Conservation (phyloP, 2,113 vertebrate species). For the Brachypteracias leptosomus region DNA sequence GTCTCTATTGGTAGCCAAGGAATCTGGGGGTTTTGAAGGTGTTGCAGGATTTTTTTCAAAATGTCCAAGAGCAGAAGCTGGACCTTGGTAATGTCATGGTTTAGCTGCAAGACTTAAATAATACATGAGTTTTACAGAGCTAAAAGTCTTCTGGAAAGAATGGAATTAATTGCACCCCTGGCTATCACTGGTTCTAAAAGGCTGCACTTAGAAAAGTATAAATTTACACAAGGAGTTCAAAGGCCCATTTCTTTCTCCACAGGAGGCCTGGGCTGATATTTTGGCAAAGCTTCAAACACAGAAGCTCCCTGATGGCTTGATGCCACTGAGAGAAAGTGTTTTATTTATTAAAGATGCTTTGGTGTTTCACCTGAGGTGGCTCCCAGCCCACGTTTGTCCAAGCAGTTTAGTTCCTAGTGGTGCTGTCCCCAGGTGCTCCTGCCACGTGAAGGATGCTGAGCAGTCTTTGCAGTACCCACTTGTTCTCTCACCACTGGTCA, state of each 20-base stretch:
- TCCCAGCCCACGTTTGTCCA: not conserved
- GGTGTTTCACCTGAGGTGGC: not conserved
- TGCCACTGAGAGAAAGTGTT: not conserved
- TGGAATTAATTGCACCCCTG: conserved; percentile 41
- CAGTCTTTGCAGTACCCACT: fast-evolving
- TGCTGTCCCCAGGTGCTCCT: not conserved
- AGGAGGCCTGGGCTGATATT: not conserved
- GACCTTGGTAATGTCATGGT: not conserved
- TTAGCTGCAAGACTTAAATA: conserved; percentile 17
- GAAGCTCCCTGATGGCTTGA: not conserved
- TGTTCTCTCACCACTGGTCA: fast-evolving
- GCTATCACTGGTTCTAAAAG: conserved; percentile 2
- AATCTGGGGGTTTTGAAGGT: not conserved
- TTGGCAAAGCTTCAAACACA: not conserved
- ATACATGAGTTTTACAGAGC: conserved; percentile 3
- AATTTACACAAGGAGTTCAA: not conserved
- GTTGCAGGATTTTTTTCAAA: not conserved
- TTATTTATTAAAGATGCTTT: not conserved
- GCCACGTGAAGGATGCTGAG: fast-evolving
- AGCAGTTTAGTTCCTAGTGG: not conserved
- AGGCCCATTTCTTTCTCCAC: not conserved
- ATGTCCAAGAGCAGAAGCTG: not conserved
- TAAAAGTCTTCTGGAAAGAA: conserved; percentile 28
- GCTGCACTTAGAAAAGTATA: not conserved
- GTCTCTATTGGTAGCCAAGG: not conserved